Evolutionary conservation across 2,113 vertebrate species (phyloP).

Genomic region (Lepidothrix coronata): DNA sequence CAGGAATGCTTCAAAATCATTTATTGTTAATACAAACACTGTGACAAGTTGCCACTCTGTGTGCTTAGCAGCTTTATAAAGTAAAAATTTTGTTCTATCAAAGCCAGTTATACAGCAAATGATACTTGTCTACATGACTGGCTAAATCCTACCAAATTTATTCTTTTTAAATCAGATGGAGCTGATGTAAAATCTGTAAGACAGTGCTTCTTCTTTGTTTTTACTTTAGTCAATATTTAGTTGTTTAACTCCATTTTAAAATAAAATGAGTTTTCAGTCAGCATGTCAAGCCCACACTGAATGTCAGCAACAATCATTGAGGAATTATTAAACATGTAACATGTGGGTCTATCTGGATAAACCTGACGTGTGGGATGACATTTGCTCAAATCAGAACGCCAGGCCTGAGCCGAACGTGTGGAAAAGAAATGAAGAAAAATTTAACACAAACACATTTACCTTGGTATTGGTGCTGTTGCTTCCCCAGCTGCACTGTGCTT

Average conservation of each 20-base stretch:
- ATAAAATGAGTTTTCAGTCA: background rate
- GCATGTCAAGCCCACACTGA: background rate
- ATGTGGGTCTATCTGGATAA: background rate
- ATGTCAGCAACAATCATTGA: background rate
- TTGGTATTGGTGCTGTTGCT: background rate
- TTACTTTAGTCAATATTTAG: background rate
- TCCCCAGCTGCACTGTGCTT: background rate
- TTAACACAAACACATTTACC: background rate
- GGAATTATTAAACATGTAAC: background rate
- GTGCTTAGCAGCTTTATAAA: background rate
- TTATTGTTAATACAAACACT: background rate
- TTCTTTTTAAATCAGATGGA: background rate
- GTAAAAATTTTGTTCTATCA: conserved; percentile 18
- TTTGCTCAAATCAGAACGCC: background rate
- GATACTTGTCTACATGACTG: background rate
- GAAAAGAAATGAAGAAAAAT: background rate
- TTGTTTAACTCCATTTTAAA: background rate
- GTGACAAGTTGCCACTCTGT: background rate
- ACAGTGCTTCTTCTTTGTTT: background rate
- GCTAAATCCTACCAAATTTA: background rate
- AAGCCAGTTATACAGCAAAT: background rate
- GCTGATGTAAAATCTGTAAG: background rate
- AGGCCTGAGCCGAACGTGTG: background rate
- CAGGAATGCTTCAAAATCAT: background rate
- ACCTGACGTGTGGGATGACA: background rate